Percentiles rank a stretch among this genome's conserved stretches.
phyloP scores from a whole-genome alignment of 2,113 vertebrate species.

The Serranochromis macrocephalus region DNA sequence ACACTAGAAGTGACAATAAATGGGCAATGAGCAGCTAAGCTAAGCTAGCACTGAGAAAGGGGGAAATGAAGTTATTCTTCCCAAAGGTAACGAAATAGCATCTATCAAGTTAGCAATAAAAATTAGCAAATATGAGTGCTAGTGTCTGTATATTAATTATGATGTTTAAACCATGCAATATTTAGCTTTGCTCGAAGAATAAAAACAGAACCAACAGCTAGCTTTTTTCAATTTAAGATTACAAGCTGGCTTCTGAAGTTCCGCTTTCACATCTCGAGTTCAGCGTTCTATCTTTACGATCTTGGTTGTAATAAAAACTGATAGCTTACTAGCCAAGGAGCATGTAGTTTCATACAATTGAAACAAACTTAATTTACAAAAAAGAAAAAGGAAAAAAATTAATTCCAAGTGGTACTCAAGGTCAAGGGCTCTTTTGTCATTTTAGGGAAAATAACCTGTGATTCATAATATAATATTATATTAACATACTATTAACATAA shows the following conservation, averaged over 20 bases:
- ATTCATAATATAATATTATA: neutral
- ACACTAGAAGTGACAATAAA: neutral
- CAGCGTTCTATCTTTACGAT: neutral
- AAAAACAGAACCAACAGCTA: neutral
- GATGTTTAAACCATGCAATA: neutral
- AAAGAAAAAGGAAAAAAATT: neutral
- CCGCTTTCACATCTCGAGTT: neutral
- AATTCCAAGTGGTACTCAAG: neutral
- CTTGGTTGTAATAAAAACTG: neutral
- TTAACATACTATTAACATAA: neutral
- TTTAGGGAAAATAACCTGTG: neutral
- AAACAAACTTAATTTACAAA: neutral
- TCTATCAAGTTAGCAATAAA: neutral
- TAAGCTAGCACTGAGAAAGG: neutral
- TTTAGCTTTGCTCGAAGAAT: neutral
- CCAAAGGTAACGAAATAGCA: accelerated
- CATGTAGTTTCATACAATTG: neutral
- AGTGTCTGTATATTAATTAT: neutral
- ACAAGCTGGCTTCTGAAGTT: neutral
- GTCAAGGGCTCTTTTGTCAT: neutral
- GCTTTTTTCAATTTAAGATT: neutral
- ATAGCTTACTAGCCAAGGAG: neutral
- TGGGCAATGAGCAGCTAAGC: neutral
- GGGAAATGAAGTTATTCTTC: neutral
- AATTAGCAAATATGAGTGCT: neutral